Evolutionary conservation across 2,888 invertebrate genomes (phyloP).

Genomic region (Dorcus hopei): DNA sequence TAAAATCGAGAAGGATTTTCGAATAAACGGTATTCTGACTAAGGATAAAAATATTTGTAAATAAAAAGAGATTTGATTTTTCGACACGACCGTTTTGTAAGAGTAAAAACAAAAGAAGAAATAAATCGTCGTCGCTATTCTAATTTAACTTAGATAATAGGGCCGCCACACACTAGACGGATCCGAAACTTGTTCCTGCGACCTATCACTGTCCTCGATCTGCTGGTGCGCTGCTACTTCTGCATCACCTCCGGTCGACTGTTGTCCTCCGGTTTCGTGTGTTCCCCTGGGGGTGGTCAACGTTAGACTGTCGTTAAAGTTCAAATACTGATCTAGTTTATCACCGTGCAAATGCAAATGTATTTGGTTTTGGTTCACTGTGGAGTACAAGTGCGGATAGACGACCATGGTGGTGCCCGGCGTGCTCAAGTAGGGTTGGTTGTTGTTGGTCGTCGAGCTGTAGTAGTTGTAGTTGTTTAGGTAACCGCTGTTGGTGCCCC

Average conservation of each 20-base stretch:
- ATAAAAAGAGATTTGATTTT: constrained; percentile 1
- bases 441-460: constrained; percentile 55
- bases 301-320: constrained; percentile 45
- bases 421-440: constrained; percentile 62
- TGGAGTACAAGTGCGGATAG: constrained; percentile 75
- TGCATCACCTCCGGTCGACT: constrained; percentile 46
- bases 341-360: constrained; percentile 68
- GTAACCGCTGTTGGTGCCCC: constrained; percentile 45
- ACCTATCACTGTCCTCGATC: constrained; percentile 26
- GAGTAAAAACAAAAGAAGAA: background rate
- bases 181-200: constrained; percentile 45
- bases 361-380: constrained; percentile 84
- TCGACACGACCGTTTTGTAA: background rate
- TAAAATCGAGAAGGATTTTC: too few species aligned
- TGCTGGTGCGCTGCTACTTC: constrained; percentile 27
- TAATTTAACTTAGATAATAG: constrained; percentile 53
- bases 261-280: constrained; percentile 9
- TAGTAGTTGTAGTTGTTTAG: constrained; percentile 71
- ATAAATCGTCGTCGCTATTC: background rate
- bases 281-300: constrained; percentile 11
- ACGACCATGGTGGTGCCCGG: constrained; percentile 68
- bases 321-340: constrained; percentile 64
- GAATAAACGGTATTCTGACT: too few species aligned
- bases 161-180: constrained; percentile 71
- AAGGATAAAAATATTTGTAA: background rate